Conservation (phyloP, 2,113 vertebrate genomes). For the Rhabdornis inornatus region DNA sequence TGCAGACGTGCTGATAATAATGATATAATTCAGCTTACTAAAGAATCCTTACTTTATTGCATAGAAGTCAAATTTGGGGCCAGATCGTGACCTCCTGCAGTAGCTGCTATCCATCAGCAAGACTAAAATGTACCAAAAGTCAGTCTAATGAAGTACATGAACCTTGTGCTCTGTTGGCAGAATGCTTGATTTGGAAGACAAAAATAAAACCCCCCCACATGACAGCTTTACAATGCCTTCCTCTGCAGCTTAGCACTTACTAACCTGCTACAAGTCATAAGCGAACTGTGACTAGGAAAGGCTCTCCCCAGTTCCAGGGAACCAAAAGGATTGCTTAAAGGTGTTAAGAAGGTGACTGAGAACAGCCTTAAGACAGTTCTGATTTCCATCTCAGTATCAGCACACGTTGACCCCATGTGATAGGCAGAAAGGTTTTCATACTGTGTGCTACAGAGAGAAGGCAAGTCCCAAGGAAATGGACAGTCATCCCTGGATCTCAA, state of each 20-base stretch:
- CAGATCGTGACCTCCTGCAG: neutral
- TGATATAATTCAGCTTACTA: neutral
- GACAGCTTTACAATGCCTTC: neutral
- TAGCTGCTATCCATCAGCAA: neutral
- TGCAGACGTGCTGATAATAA: neutral
- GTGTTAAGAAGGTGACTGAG: neutral
- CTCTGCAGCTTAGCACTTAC: neutral
- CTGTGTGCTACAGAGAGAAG: neutral
- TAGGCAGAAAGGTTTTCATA: neutral
- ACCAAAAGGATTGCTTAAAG: neutral
- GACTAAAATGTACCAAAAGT: neutral
- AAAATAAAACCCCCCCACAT: accelerated
- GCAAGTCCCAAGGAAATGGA: neutral
- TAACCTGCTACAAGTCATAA: neutral
- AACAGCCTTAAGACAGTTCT: neutral
- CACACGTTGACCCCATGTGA: neutral
- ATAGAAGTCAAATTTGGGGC: neutral
- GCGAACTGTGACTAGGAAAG: neutral
- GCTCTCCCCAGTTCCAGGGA: neutral
- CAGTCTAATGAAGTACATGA: neutral
- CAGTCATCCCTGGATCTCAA: neutral
- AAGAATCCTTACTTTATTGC: neutral
- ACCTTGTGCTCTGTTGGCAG: neutral
- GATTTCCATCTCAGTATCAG: neutral
- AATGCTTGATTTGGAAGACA: neutral